Conservation (phyloP, 2,797 vertebrate genomes). For the Phataginus tricuspis region DNA sequence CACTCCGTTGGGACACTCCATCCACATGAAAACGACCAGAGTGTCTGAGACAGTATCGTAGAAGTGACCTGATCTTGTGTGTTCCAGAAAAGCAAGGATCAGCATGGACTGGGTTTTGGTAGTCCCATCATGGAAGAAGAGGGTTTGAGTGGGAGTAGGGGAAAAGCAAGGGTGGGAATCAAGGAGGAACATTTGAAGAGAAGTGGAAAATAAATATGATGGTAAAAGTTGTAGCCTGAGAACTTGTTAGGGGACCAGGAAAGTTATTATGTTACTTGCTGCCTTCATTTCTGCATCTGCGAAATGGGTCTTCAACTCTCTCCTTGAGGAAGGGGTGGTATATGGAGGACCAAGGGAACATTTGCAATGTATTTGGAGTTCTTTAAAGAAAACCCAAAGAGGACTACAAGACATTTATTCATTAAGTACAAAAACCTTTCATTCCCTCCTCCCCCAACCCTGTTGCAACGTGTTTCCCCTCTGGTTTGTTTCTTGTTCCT, state of each 20-base stretch:
- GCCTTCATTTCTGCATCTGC: constrained; percentile 47
- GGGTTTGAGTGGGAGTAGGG: not conserved
- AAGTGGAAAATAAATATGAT: not conserved
- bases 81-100: not conserved
- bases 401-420: constrained; percentile 70
- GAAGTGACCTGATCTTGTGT: not conserved
- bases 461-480: constrained; percentile 52
- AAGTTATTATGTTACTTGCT: not conserved
- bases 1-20: not conserved
- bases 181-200: not conserved
- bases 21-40: not conserved
- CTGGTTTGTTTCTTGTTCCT: constrained; percentile 59
- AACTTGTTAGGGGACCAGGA: not conserved
- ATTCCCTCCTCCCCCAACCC: not conserved
- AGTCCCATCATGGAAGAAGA: not conserved
- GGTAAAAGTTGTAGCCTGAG: not conserved
- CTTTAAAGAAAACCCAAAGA: constrained; percentile 53
- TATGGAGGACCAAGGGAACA: not conserved
- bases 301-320: constrained; percentile 20
- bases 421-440: constrained; percentile 62
- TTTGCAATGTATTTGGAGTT: not conserved
- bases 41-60: not conserved
- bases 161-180: not conserved
- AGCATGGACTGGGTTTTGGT: not conserved
- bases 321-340: not conserved